Percentiles rank a stretch among this genome's conserved stretches.
These are phyloP conservation scores for Pristionchus japonicus DNA, from an alignment of 2,888 invertebrate species.

Conservation along the genomic window DNA sequence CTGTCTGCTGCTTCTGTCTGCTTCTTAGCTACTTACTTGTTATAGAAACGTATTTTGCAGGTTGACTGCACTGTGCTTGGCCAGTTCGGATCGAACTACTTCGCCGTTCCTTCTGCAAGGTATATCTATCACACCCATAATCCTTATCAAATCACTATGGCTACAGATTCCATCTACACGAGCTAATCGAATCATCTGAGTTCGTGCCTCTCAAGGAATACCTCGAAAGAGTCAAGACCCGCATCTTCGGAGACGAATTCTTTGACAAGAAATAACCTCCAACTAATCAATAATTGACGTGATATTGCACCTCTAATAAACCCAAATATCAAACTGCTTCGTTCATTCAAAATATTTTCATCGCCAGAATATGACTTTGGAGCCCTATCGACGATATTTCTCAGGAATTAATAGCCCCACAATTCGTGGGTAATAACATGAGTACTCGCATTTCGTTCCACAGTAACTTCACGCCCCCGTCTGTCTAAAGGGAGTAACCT, in stretches of 20 bases:
- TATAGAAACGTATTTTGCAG: too few relatives aligned
- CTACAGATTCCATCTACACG: not conserved
- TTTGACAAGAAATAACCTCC: not conserved
- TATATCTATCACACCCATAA: not conserved
- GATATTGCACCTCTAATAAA: not conserved
- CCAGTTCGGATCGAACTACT: not conserved
- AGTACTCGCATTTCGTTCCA: not conserved
- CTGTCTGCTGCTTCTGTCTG: too few relatives aligned
- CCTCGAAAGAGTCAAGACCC: not conserved
- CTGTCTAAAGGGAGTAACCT: not conserved
- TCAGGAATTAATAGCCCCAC: not conserved
- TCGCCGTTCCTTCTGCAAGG: not conserved
- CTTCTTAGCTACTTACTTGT: too few relatives aligned
- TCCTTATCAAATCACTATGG: not conserved
- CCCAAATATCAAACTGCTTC: too few relatives aligned
- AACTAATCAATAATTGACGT: not conserved
- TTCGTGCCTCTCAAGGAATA: not conserved
- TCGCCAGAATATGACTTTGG: not conserved
- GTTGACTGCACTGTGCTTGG: not conserved
- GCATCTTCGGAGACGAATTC: slow-evolving; percentile 14
- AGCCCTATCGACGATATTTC: not conserved
- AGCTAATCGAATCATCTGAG: not conserved
- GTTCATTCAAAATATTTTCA: not conserved
- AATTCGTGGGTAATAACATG: not conserved
- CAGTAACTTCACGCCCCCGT: not conserved